Evolutionary conservation across 1,140 invertebrate species (phyloP).

Genomic region (Zaprionus taronus): DNA sequence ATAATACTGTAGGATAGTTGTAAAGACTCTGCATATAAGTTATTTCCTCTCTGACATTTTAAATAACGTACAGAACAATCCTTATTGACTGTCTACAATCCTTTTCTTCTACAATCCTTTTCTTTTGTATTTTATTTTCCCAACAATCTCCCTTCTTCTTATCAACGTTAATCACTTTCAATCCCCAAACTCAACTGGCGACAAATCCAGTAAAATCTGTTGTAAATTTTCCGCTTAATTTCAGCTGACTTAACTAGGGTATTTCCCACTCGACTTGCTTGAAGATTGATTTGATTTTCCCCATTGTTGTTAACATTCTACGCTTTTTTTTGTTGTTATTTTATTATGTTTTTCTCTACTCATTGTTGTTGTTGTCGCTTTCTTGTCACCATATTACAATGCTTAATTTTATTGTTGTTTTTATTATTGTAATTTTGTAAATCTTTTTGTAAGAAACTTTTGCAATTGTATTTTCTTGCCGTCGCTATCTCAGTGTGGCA

Average conservation of each 20-base stretch:
- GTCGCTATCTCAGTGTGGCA: slow-evolving; percentile 57
- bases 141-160: background rate
- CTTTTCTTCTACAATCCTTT: background rate
- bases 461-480: slow-evolving; percentile 71
- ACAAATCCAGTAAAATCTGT: background rate
- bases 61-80: background rate
- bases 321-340: background rate
- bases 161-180: background rate
- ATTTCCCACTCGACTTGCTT: slow-evolving; percentile 19
- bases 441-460: slow-evolving; percentile 77
- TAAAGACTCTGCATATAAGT: no score
- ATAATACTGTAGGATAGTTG: background rate
- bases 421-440: slow-evolving; percentile 81
- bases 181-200: background rate
- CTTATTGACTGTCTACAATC: background rate
- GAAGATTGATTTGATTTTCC: slow-evolving; percentile 33
- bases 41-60: background rate
- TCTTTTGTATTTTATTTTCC: background rate
- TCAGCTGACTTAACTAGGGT: slow-evolving; percentile 12
- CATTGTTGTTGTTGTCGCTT: slow-evolving; percentile 17
- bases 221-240: slow-evolving; percentile 10
- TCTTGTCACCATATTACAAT: slow-evolving; percentile 75
- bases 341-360: background rate
- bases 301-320: slow-evolving; percentile 21
- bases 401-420: slow-evolving; percentile 81